Conservation (phyloP, 35 echinoderm and acorn worm genomes). For the Heliocidaris erythrogramma region DNA sequence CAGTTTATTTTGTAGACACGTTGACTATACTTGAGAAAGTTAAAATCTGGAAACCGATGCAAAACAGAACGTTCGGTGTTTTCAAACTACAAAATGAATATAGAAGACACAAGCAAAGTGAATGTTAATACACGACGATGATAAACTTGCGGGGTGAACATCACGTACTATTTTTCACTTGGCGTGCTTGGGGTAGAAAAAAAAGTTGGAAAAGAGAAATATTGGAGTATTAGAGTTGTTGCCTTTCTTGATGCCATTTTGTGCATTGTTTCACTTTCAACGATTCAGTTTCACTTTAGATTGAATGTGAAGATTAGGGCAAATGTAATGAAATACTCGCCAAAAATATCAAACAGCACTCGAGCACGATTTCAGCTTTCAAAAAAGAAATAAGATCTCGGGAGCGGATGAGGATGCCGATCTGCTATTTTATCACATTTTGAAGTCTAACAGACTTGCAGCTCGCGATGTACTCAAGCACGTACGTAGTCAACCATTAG, state of each 20-base stretch:
- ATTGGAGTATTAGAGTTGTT: neutral
- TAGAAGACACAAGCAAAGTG: neutral
- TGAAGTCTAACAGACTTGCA: neutral
- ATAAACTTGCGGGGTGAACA: neutral
- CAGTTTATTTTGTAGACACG: too few species aligned
- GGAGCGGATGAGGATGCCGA: neutral
- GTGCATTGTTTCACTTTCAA: neutral
- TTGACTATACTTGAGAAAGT: too few species aligned
- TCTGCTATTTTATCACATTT: slow-evolving; percentile 18
- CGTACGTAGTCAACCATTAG: neutral
- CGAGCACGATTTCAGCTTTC: neutral
- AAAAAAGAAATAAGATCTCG: neutral
- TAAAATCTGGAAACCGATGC: too few species aligned
- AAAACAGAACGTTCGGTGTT: too few species aligned
- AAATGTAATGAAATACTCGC: slow-evolving; percentile 3
- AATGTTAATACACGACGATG: neutral
- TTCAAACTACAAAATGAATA: neutral
- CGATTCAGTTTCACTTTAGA: slow-evolving; percentile 4
- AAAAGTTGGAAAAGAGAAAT: neutral
- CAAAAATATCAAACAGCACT: slow-evolving; percentile 12
- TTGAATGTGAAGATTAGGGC: neutral
- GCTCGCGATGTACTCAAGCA: neutral
- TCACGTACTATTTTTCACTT: neutral
- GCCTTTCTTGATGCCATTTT: neutral
- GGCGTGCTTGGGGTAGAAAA: neutral